phyloP scores from a whole-genome alignment of 2,797 vertebrate species.

The Leptoclinus maculatus region DNA sequence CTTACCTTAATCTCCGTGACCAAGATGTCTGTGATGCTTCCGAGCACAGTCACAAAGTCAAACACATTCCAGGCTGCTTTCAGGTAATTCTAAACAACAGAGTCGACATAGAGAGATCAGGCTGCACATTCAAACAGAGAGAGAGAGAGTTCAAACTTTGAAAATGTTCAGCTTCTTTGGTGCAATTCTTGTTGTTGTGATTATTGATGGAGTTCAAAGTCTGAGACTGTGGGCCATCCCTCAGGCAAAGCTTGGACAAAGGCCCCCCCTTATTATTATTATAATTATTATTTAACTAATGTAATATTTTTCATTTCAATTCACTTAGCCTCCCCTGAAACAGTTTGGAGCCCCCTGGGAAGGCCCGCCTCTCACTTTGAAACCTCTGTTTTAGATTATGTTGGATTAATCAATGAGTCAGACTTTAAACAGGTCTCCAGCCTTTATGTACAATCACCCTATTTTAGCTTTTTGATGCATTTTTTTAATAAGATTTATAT shows the following conservation, averaged over 20 bases:
- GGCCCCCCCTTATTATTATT: no score
- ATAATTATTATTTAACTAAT: neutral
- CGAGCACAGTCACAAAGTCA: slow-evolving; percentile 98
- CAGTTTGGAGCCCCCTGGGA: neutral
- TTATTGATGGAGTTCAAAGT: neutral
- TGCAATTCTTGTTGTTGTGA: neutral
- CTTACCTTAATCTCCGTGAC: slow-evolving; percentile 98
- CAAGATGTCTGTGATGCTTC: slow-evolving; percentile 99
- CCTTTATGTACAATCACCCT: neutral
- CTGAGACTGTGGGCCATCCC: neutral
- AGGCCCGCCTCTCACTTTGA: neutral
- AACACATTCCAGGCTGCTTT: slow-evolving; percentile 98
- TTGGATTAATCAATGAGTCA: neutral
- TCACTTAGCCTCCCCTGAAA: neutral
- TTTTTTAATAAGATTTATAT: neutral
- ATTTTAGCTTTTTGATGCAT: neutral
- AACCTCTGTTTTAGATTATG: neutral
- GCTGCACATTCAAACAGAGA: neutral
- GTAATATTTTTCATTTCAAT: neutral
- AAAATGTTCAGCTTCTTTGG: neutral
- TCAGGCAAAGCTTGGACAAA: neutral
- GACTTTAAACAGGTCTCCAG: neutral
- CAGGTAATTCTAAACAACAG: slow-evolving; percentile 93
- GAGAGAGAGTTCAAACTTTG: neutral
- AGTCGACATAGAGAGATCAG: neutral